These are phyloP conservation scores for Oncorhynchus clarkii DNA, from an alignment of 2,113 vertebrate species.

Conservation along the genomic window DNA sequence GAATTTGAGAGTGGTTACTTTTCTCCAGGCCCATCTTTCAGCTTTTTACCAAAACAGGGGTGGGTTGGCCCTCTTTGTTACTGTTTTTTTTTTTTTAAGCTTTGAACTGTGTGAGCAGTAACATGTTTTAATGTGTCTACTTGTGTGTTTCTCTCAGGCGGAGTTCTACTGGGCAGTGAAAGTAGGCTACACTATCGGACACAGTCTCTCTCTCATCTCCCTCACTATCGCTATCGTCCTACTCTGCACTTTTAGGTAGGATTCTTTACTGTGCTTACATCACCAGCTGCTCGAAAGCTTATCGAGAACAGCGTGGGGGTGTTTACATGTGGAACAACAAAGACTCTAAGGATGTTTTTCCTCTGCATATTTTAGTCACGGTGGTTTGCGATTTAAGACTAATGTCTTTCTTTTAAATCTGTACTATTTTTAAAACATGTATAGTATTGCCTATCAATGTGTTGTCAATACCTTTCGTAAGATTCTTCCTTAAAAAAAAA, in stretches of 20 bases:
- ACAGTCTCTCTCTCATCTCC: slow-evolving; percentile 86
- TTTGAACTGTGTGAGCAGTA: neutral
- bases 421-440: no score
- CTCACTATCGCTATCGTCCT: slow-evolving; percentile 85
- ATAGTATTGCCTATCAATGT: no score
- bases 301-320: neutral
- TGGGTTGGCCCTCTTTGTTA: no score
- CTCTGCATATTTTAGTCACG: neutral
- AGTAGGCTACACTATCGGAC: slow-evolving; percentile 90
- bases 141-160: slow-evolving; percentile 53
- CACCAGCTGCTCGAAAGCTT: no score
- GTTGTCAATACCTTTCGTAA: no score
- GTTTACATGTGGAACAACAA: slow-evolving; percentile 13
- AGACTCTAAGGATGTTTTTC: neutral
- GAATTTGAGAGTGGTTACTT: no score
- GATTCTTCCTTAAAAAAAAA: no score
- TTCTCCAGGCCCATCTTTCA: no score
- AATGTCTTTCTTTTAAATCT: no score
- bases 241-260: slow-evolving; percentile 86
- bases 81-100: neutral
- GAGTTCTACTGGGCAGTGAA: slow-evolving; percentile 80
- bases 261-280: neutral
- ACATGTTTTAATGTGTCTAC: slow-evolving; percentile 9
- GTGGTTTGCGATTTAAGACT: no score
- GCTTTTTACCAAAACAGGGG: no score